Percentiles rank a stretch among this genome's conserved stretches.
Conservation (phyloP, 2,888 invertebrate species). For the Elegia similella region DNA sequence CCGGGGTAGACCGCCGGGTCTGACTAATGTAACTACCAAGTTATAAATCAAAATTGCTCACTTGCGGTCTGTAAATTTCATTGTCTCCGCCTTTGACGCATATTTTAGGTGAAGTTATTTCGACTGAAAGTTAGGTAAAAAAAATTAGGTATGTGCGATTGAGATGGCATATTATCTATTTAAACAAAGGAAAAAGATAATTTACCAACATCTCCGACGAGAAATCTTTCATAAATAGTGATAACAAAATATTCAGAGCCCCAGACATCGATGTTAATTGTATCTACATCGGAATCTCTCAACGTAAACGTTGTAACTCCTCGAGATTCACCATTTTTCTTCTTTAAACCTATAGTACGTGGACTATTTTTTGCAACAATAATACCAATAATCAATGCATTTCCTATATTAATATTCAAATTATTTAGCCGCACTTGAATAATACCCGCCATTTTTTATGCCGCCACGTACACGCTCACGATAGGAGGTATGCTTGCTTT, state of each 20-base stretch:
- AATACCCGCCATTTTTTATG: conserved; percentile 71
- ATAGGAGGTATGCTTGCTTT: too few relatives aligned
- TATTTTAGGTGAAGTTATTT: conserved; percentile 85
- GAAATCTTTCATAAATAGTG: conserved; percentile 83
- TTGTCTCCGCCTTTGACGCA: conserved; percentile 77
- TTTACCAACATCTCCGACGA: conserved; percentile 87
- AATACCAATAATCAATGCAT: conserved; percentile 77
- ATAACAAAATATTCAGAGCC: conserved; percentile 84
- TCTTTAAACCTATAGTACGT: conserved; percentile 71
- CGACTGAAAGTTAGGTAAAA: conserved; percentile 68
- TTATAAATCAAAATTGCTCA: conserved; percentile 34
- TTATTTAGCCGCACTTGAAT: conserved; percentile 63
- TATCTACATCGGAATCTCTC: conserved; percentile 86
- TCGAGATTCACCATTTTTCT: conserved; percentile 76
- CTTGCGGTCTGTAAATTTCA: conserved; percentile 84
- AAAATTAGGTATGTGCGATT: not conserved
- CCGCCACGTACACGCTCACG: too few relatives aligned
- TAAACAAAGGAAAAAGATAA: not conserved
- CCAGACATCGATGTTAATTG: conserved; percentile 90
- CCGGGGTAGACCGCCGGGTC: too few relatives aligned
- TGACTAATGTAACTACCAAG: too few relatives aligned
- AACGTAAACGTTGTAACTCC: conserved; percentile 90
- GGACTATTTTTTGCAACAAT: conserved; percentile 85
- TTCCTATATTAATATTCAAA: conserved; percentile 66
- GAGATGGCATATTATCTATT: not conserved